Evolutionary conservation across 2,797 vertebrate species (phyloP).

Genomic region (Spondyliosoma cantharus): DNA sequence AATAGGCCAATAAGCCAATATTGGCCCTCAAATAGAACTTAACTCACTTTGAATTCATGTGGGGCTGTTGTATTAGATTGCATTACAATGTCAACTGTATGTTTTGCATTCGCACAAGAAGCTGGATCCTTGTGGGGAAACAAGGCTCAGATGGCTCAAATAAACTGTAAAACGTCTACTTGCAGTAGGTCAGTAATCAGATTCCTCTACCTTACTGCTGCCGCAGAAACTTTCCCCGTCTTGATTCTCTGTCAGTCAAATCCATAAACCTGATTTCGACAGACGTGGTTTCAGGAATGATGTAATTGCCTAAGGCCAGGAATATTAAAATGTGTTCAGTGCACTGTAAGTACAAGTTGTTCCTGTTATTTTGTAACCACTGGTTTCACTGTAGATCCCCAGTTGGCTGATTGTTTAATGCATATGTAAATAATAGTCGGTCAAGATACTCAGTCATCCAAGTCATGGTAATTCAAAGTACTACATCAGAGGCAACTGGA

Average conservation of each 20-base stretch:
- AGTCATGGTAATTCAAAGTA: too few species aligned
- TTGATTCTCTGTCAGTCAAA: neutral
- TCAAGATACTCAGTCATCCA: too few species aligned
- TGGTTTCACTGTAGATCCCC: constrained; percentile 3
- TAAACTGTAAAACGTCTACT: too few species aligned
- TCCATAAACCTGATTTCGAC: neutral
- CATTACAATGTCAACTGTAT: neutral
- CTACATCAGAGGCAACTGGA: too few species aligned
- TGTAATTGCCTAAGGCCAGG: neutral
- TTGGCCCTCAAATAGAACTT: too few species aligned
- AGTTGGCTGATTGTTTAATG: neutral
- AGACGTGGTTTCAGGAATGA: neutral
- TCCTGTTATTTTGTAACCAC: constrained; percentile 32
- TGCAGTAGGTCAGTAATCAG: neutral
- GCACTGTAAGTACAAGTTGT: neutral
- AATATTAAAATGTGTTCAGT: neutral
- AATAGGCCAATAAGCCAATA: too few species aligned
- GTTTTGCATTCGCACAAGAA: neutral
- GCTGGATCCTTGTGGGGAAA: too few species aligned
- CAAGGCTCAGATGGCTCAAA: neutral
- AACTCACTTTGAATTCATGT: neutral
- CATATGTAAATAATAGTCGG: neutral
- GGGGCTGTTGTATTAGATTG: constrained; percentile 2
- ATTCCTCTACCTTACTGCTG: neutral
- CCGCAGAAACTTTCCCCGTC: neutral